phyloP scores from a whole-genome alignment of 2,888 invertebrate genomes.

The Mythimna albipuncta region DNA sequence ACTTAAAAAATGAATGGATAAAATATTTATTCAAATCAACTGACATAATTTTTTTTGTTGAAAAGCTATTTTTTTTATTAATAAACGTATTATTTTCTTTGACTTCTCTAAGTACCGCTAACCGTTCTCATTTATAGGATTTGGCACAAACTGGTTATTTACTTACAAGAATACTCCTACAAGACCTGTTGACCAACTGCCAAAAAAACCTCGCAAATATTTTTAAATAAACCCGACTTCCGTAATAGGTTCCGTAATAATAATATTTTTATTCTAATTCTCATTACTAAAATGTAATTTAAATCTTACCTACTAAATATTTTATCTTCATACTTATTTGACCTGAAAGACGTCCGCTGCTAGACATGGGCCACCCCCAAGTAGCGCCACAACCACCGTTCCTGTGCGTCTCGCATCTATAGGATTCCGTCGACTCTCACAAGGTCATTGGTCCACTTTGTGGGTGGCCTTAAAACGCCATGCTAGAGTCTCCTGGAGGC shows the following conservation, averaged over 20 bases:
- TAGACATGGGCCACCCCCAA: too few relatives aligned
- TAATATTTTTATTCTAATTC: too few relatives aligned
- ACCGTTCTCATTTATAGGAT: background rate
- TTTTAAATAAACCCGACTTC: background rate
- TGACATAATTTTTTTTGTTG: background rate
- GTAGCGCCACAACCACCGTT: too few relatives aligned
- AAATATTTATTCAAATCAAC: slow-evolving; percentile 3
- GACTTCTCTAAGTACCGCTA: background rate
- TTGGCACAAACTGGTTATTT: background rate
- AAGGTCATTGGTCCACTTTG: too few relatives aligned
- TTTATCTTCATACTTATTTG: too few relatives aligned
- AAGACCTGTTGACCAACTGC: background rate
- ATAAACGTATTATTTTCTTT: slow-evolving; percentile 12
- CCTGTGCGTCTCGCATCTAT: too few relatives aligned
- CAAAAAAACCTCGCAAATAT: background rate
- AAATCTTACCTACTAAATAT: too few relatives aligned
- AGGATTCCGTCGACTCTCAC: too few relatives aligned
- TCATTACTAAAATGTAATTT: too few relatives aligned
- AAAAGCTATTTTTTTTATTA: background rate
- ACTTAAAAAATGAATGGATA: background rate
- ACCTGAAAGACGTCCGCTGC: too few relatives aligned
- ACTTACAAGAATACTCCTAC: background rate
- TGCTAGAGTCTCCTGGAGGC: too few relatives aligned
- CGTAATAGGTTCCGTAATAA: background rate
- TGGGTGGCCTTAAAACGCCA: too few relatives aligned